phyloP scores from a whole-genome alignment of 35 echinoderm and acorn worm species.

The Diadema setosum region DNA sequence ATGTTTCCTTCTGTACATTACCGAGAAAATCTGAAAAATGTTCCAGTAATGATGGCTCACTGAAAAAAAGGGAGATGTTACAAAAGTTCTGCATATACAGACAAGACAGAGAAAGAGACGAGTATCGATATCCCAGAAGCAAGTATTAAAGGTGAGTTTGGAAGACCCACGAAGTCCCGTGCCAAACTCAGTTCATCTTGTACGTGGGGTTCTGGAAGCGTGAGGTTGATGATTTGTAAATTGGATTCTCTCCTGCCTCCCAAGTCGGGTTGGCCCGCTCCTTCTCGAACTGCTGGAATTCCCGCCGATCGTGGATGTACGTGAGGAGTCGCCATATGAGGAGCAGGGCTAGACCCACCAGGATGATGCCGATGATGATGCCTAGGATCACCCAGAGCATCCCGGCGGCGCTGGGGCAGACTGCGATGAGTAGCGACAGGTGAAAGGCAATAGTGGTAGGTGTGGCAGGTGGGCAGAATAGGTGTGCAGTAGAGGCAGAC shows the following conservation, averaged over 20 bases:
- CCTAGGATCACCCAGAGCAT: conserved; percentile 91
- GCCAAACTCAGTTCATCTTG: conserved; percentile 47
- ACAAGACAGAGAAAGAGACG: too few relatives aligned
- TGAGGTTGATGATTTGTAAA: conserved; percentile 94
- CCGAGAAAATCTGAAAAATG: too few relatives aligned
- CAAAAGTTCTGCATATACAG: too few relatives aligned
- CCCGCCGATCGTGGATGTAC: conserved; percentile 90
- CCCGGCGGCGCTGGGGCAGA: conserved; percentile 65
- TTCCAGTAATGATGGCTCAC: too few relatives aligned
- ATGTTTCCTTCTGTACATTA: too few relatives aligned
- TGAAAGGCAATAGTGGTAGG: background rate
- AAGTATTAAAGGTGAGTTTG: too few relatives aligned
- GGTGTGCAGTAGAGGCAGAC: too few relatives aligned
- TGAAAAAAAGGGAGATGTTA: too few relatives aligned
- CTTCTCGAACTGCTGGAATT: conserved; percentile 95
- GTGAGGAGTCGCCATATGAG: conserved; percentile 96
- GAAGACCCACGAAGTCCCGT: too few relatives aligned
- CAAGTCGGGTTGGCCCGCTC: conserved; percentile 78
- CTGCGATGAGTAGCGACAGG: conserved; percentile 46
- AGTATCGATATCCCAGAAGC: too few relatives aligned
- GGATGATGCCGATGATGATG: conserved; percentile 82
- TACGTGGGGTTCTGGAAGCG: conserved; percentile 96
- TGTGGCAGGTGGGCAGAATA: background rate
- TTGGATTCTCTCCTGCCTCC: conserved; percentile 95
- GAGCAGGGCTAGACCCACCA: conserved; percentile 87